Evolutionary conservation across 2,797 vertebrate genomes (phyloP).

Genomic region (Tapirus indicus): DNA sequence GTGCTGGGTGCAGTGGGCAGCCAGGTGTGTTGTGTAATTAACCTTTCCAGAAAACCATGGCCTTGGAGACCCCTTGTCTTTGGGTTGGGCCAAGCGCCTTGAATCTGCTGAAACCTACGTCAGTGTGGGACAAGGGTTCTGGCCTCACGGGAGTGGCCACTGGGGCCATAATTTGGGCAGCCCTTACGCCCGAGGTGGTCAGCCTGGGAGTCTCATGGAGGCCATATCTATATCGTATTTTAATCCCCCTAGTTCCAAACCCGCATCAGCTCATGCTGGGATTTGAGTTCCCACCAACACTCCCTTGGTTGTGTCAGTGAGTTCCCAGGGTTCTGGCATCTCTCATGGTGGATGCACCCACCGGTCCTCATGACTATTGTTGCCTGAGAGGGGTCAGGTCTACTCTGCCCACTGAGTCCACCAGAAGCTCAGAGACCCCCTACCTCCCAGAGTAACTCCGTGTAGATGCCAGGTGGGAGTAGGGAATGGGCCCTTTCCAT

Average conservation of each 20-base stretch:
- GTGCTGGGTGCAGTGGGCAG: neutral
- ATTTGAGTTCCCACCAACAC: neutral
- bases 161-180: too few species aligned
- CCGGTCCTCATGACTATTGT: too few species aligned
- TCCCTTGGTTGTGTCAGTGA: neutral
- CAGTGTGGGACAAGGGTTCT: neutral
- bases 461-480: neutral
- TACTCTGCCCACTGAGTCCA: too few species aligned
- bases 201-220: neutral
- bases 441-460: neutral
- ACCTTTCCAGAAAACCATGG: neutral
- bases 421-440: neutral
- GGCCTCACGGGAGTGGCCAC: neutral
- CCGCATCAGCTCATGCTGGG: neutral
- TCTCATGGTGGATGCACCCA: neutral
- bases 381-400: fast-evolving
- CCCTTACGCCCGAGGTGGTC: fast-evolving
- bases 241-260: neutral
- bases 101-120: neutral
- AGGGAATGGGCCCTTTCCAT: fast-evolving
- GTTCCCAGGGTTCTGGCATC: too few species aligned
- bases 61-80: neutral
- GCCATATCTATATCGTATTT: fast-evolving
- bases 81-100: fast-evolving
- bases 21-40: fast-evolving